These are phyloP conservation scores for Notarius lentiginosus DNA, from an alignment of 2,113 vertebrate genomes.

Conservation along the genomic window DNA sequence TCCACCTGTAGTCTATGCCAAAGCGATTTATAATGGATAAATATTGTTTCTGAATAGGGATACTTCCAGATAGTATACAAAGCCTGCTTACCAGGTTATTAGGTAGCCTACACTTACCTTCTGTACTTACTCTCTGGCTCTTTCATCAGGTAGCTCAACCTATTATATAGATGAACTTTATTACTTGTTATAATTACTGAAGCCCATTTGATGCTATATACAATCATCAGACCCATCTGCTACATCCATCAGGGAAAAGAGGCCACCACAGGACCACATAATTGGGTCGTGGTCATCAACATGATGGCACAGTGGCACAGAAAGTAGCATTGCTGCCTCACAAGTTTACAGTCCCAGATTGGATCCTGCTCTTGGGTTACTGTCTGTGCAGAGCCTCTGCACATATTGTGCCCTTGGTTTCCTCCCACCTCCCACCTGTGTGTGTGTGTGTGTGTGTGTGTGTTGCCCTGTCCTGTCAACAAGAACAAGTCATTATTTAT, in stretches of 20 bases:
- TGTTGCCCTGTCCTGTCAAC: not conserved
- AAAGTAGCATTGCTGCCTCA: not conserved
- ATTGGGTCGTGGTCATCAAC: not conserved
- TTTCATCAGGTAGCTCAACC: not conserved
- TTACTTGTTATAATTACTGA: not conserved
- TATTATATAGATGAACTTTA: not conserved
- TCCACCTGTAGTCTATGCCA: not conserved
- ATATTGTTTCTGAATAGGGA: not conserved
- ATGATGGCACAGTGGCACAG: not conserved
- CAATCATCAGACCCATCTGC: not conserved
- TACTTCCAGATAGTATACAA: not conserved
- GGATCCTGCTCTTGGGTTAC: not conserved
- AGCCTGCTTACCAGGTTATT: not conserved
- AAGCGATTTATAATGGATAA: not conserved
- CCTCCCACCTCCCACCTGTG: not conserved
- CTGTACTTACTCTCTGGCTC: not conserved
- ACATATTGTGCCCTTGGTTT: not conserved
- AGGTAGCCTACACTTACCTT: not conserved
- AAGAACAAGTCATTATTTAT: too few species aligned
- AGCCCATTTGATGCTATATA: not conserved
- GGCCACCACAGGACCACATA: conserved; percentile 12
- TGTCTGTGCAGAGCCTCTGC: not conserved
- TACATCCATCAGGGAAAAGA: not conserved
- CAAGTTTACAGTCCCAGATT: not conserved
- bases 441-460: not conserved